Conservation (phyloP, 1,140 invertebrate species). For the Drosophila willistoni region DNA sequence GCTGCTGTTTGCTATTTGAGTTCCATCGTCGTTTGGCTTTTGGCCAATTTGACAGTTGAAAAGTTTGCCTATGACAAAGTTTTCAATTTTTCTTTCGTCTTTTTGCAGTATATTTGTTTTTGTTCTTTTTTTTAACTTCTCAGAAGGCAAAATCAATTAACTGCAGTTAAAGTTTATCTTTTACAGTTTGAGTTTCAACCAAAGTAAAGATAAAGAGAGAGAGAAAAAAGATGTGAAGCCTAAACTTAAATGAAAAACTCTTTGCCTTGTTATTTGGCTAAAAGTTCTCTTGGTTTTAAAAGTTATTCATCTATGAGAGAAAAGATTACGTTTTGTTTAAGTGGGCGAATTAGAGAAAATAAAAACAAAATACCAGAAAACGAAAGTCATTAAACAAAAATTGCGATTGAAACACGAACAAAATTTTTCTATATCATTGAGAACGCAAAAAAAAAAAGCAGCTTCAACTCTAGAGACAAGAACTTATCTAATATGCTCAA, state of each 20-base stretch:
- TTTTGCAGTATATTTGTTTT: neutral
- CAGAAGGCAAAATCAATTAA: slow-evolving; percentile 18
- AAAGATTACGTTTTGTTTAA: neutral
- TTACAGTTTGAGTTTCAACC: neutral
- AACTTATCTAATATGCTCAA: no score
- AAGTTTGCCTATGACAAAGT: slow-evolving; percentile 15
- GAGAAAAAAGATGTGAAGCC: neutral
- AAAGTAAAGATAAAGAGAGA: neutral
- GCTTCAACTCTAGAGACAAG: no score
- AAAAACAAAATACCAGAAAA: neutral
- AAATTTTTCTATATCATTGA: no score
- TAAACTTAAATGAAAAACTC: slow-evolving; percentile 7
- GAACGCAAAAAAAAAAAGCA: neutral
- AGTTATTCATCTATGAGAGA: neutral
- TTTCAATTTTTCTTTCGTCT: neutral
- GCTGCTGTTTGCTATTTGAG: slow-evolving; percentile 11
- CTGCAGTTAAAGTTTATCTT: slow-evolving; percentile 18
- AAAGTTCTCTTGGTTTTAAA: neutral
- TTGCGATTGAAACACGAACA: no score
- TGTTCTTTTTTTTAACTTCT: neutral
- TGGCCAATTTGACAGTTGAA: slow-evolving; percentile 17
- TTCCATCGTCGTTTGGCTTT: slow-evolving; percentile 4
- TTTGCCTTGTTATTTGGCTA: slow-evolving; percentile 6
- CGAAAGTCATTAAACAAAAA: neutral
- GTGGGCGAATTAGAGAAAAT: neutral